phyloP scores from a whole-genome alignment of 2,888 invertebrate genomes.

The Tyria jacobaeae region DNA sequence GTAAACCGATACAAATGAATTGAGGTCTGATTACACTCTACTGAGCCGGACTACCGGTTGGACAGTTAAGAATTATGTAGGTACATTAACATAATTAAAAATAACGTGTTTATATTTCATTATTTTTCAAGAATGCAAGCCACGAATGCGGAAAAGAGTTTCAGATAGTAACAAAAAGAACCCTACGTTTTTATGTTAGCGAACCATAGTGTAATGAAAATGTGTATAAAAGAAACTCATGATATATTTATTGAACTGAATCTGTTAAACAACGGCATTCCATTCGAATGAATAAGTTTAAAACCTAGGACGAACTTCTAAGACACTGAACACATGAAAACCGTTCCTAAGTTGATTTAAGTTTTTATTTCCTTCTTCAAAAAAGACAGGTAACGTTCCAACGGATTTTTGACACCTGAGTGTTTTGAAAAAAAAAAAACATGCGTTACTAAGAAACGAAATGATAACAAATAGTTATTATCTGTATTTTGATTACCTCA shows the following conservation, averaged over 20 bases:
- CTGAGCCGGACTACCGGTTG: background rate
- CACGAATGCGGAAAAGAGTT: background rate
- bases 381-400: conserved; percentile 2
- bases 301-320: conserved; percentile 1
- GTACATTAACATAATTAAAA: background rate
- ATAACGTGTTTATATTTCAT: no score
- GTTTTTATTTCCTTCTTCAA: conserved; percentile 1
- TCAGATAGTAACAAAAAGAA: background rate
- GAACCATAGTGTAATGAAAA: background rate
- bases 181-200: background rate
- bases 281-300: conserved; percentile 28
- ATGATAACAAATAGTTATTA: conserved; percentile 50
- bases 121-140: background rate
- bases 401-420: conserved; percentile 35
- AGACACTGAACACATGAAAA: background rate
- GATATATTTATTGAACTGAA: no score
- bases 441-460: conserved; percentile 35
- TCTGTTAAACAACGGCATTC: conserved; percentile 37
- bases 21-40: conserved; percentile 6
- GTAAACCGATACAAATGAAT: conserved; percentile 4
- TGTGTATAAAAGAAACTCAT: no score
- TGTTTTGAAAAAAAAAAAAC: conserved; percentile 22
- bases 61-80: background rate
- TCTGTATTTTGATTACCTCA: conserved; percentile 52
- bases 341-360: conserved; percentile 15